Percentiles rank a stretch among this genome's conserved stretches.
Evolutionary conservation across 2,888 invertebrate species (phyloP).

Genomic region (Drosophila pegasa): DNA sequence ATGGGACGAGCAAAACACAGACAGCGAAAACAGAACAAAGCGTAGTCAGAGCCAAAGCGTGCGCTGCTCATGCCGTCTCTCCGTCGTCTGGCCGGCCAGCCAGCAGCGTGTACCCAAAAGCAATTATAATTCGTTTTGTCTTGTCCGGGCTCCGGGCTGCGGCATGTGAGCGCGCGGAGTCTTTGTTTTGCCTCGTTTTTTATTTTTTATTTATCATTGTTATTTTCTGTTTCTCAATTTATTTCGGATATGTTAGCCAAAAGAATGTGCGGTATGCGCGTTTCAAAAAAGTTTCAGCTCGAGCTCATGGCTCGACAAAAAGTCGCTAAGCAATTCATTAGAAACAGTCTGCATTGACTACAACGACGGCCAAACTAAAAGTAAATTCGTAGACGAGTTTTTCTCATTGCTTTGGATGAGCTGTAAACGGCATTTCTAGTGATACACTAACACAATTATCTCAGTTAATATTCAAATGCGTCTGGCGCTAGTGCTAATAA

Average conservation of each 20-base stretch:
- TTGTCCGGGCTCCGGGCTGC: constrained; percentile 38
- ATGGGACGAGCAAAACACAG: constrained; percentile 62
- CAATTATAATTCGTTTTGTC: constrained; percentile 18
- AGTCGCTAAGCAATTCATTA: constrained; percentile 6
- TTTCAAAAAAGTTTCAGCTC: constrained; percentile 14
- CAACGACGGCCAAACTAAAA: not conserved
- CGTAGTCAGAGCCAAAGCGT: constrained; percentile 21
- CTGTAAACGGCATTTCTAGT: not conserved
- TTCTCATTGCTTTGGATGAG: not conserved
- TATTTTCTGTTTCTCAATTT: constrained; percentile 21
- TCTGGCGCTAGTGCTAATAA: not conserved
- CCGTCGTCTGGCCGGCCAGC: constrained; percentile 35
- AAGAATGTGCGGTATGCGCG: constrained; percentile 58
- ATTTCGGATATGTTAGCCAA: constrained; percentile 46
- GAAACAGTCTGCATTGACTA: not conserved
- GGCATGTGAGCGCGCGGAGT: constrained; percentile 38
- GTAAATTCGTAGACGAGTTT: not conserved
- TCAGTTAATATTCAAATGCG: not conserved
- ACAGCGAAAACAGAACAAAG: constrained; percentile 39
- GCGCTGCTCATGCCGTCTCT: constrained; percentile 27
- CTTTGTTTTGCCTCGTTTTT: no score
- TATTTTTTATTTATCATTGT: constrained; percentile 1
- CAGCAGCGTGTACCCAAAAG: constrained; percentile 11
- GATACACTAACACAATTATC: constrained; percentile 7
- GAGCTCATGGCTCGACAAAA: constrained; percentile 14